Conservation (phyloP, 1,140 invertebrate species). For the Hylyphantes graminicola region DNA sequence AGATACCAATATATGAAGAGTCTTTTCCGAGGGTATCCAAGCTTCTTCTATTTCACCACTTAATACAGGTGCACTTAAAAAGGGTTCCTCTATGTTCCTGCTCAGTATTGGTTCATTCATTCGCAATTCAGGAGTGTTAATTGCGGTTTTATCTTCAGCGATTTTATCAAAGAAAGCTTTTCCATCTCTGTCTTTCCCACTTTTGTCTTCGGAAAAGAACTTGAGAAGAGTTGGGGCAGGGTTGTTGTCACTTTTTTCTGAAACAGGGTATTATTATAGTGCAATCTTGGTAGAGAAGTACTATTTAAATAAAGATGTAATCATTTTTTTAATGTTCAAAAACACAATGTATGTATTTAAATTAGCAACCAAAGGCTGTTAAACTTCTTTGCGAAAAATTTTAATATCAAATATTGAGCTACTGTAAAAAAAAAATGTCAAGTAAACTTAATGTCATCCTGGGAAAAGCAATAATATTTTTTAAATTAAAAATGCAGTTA, state of each 20-base stretch:
- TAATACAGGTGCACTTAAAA: conserved; percentile 18
- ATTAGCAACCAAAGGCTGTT: no score
- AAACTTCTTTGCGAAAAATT: no score
- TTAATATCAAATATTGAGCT: no score
- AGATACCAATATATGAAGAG: conserved; percentile 63
- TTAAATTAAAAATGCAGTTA: no score
- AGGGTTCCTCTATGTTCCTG: background rate
- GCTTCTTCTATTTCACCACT: conserved; percentile 62
- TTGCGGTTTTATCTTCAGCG: conserved; percentile 23
- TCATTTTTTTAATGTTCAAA: no score
- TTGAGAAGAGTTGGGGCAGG: conserved; percentile 47
- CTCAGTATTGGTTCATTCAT: conserved; percentile 11
- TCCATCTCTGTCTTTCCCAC: conserved; percentile 58
- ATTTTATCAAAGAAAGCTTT: conserved; percentile 62
- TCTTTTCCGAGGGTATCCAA: conserved; percentile 69
- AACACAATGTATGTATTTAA: no score
- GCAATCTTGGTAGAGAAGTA: no score
- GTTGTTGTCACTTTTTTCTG: conserved; percentile 4
- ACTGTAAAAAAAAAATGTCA: no score
- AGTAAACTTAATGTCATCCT: no score
- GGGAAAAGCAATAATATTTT: no score
- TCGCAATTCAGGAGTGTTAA: background rate
- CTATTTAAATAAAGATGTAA: no score
- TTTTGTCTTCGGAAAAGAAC: conserved; percentile 61
- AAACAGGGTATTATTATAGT: background rate